Base-by-base conservation (phyloP, 2,888 invertebrate species). In the Pediacus dermestoides region DNA sequence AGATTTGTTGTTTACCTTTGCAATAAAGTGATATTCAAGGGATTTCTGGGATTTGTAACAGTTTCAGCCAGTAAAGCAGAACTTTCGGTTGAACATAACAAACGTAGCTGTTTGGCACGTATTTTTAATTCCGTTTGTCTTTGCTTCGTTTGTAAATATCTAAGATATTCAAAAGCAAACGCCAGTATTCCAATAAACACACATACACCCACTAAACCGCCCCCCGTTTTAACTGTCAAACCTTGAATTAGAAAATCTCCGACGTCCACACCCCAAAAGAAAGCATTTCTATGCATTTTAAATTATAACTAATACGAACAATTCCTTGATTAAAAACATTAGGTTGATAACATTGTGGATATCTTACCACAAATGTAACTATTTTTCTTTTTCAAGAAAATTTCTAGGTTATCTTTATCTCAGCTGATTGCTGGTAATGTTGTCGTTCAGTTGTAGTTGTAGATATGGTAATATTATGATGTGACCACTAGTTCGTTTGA, bases 201-300 rank as follows among this genome's bases (percentile, higher is more conserved):
- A 68, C 82, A 82, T 1, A 78, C 74, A 42, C 74, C 70, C 3
- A 79, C 64, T 48, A 84, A 71, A 16, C 76, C 70, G 66, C 71
- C 69, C 2, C 70, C 63, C 21, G 74, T 70, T 52, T 60, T 70
- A 37, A 83, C 72, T 48, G 71, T 69, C 30, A 79, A 74, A 12
- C 81, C 81, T 30, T 77, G 64, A 65, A 85, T 79, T 56, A 84
- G 64, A 64, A 81, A 82, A 48, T 78, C 72, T 9, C 77, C 75
- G 37, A 83, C 67, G 60, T 80, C 68, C 47, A 72, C 74, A 35
- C 78, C 79, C 66, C 80, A 81, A 80, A 80, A 82, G 71, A 81
- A 81, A 9, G 14, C 37, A 15, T 49, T 33, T 21, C 42, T 35
- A 32, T 46, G 11, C 46, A 46, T 46, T 37, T n/a, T n/a, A n/a